Evolutionary conservation across 2,113 vertebrate species (phyloP).

Genomic region (Ginglymostoma cirratum): DNA sequence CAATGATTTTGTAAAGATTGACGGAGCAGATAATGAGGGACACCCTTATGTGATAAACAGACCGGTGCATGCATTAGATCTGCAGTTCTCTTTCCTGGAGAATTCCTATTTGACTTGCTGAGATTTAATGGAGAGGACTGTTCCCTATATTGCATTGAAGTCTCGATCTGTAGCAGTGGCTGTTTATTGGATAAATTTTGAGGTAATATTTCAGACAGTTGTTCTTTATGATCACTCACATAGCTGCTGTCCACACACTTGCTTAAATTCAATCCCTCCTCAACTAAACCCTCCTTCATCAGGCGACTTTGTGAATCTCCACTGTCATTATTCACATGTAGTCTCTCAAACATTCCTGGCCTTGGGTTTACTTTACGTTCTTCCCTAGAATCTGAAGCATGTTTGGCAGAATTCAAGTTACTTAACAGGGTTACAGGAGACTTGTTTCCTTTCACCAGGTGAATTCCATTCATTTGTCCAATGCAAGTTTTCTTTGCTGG

Average conservation of each 20-base stretch:
- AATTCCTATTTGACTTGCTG: slow-evolving; percentile 13
- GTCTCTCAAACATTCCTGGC: background rate
- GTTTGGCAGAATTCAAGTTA: background rate
- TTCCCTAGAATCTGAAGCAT: background rate
- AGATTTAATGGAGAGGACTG: slow-evolving; percentile 32
- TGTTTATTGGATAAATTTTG: slow-evolving; percentile 33
- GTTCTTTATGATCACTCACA: slow-evolving; percentile 15
- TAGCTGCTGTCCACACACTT: background rate
- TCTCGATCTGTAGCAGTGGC: background rate
- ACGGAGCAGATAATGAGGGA: background rate
- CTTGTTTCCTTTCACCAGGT: background rate
- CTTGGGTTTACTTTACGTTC: background rate
- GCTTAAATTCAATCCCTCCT: slow-evolving; percentile 28
- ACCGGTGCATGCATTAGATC: slow-evolving; percentile 13
- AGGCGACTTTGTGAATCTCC: background rate
- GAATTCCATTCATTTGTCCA: slow-evolving; percentile 33
- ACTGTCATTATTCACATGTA: background rate
- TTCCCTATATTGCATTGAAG: slow-evolving; percentile 23
- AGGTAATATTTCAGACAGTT: slow-evolving; percentile 16
- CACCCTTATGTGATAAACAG: background rate
- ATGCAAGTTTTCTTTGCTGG: background rate
- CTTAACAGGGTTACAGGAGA: background rate
- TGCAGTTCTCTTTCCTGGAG: slow-evolving; percentile 3
- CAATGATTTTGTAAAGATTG: background rate
- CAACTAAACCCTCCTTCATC: background rate